phyloP scores from a whole-genome alignment of 1,140 invertebrate species.

The Lithobius niger region DNA sequence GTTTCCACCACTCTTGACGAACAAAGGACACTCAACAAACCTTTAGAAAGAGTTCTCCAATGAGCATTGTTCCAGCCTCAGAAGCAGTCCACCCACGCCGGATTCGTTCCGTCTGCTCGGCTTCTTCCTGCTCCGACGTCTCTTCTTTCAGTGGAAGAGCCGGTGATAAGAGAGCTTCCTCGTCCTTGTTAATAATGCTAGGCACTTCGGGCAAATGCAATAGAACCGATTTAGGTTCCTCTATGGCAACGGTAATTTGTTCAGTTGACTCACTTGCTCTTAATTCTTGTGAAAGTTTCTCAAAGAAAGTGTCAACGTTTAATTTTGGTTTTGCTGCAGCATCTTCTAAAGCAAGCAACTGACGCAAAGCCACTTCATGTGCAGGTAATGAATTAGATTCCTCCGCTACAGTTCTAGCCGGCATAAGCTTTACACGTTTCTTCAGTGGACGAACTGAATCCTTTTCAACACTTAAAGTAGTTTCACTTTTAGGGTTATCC shows the following conservation, averaged over 20 bases:
- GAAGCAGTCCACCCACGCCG: slow-evolving; percentile 60
- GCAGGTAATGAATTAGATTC: slow-evolving; percentile 8
- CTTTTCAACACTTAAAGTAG: no score
- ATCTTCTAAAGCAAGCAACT: slow-evolving; percentile 6
- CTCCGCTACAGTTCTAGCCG: no score
- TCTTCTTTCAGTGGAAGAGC: background rate
- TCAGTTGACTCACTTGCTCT: background rate
- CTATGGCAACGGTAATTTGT: background rate
- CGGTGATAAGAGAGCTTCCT: background rate
- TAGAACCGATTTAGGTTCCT: background rate
- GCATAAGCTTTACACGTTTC: no score
- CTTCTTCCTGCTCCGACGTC: slow-evolving; percentile 10
- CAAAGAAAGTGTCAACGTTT: background rate
- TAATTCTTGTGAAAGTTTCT: background rate
- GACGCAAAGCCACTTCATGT: slow-evolving; percentile 9
- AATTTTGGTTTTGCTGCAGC: background rate
- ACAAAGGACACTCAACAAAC: no score
- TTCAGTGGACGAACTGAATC: no score
- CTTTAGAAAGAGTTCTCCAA: slow-evolving; percentile 83
- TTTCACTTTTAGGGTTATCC: no score
- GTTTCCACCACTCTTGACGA: no score
- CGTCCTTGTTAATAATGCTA: background rate
- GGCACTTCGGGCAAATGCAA: background rate
- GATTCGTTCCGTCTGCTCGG: slow-evolving; percentile 29
- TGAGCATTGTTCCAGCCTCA: slow-evolving; percentile 58